Base-by-base conservation (phyloP, 30 jellyfish, hydroid and myxozoan species). In the Cassiopea andromeda region DNA sequence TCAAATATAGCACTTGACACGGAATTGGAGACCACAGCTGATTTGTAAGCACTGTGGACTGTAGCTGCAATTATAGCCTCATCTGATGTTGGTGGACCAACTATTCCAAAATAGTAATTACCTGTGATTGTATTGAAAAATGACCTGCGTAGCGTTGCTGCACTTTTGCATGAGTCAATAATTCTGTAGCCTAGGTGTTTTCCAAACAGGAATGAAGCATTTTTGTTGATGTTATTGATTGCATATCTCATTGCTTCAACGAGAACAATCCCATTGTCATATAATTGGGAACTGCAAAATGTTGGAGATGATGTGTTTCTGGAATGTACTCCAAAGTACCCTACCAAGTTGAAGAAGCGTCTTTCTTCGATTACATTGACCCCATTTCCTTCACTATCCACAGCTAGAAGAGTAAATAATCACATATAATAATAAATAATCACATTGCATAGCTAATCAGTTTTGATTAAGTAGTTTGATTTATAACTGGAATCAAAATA, bases 181-280 rank as follows among this genome's bases (percentile, higher is more conserved):
- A 85, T 90, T 6, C 90, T 68, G 78, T 76, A 91, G 19, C 92
- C 84, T 12, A 91, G 47, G 14, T 71, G 75, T 49, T 59, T 73
- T 72, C 93, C 93, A 57, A 60, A 79, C 74, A 91, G 48, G 8
- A 84, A 46, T 2, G 79, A 2, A 43, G 43, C 58, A n/a, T 64
- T 48, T 59, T 57, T 48, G 27, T 48, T 73, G 13, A 91, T 69
- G 14, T 57, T 69, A 16, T 48, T 73, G 13, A 91, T 76, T 4
- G 94, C 89, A 48, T 84, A 91, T n/a, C 97, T 86, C 92, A 91
- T 72, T 12, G 94, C 97, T 67, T 91, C 97, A 14, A 73, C 67
- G 43, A 57, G 75, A 46, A 85, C 50, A n/a, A 91, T 81, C 6
- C 97, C 94, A 3, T 70, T 64, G n/a, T 46, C 78, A 58, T 76